Evolutionary conservation across 1,140 invertebrate genomes (phyloP).

Genomic region (Drosophila persimilis): DNA sequence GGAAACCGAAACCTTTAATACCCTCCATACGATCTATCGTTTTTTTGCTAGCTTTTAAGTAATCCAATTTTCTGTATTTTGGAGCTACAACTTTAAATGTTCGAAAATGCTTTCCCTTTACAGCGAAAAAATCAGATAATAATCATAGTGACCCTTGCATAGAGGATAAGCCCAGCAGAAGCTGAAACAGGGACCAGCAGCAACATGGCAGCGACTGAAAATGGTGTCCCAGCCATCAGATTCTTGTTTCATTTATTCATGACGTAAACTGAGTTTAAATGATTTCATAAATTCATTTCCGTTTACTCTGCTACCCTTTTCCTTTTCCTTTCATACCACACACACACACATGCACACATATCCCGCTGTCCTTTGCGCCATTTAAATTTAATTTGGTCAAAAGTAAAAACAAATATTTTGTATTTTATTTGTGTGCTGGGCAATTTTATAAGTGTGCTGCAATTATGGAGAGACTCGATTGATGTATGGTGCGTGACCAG

Average conservation of each 20-base stretch:
- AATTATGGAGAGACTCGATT: constrained; percentile 52
- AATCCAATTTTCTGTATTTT: too few relatives aligned
- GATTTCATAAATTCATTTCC: constrained; percentile 80
- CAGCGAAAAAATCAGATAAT: too few relatives aligned
- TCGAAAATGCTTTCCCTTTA: too few relatives aligned
- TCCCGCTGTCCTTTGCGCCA: constrained; percentile 8
- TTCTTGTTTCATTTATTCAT: constrained; percentile 68
- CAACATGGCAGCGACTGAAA: constrained; percentile 5
- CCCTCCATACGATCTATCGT: not conserved
- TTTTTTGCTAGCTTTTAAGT: constrained; percentile 3
- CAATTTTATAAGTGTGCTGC: constrained; percentile 57
- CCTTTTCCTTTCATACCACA: constrained; percentile 2
- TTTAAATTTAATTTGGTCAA: constrained; percentile 56
- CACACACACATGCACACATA: not conserved
- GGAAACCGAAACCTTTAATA: too few relatives aligned
- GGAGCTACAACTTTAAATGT: not conserved
- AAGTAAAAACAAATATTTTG: constrained; percentile 54
- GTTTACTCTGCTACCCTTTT: constrained; percentile 46
- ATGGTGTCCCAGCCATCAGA: constrained; percentile 25
- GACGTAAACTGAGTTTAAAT: constrained; percentile 75
- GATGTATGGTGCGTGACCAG: constrained; percentile 38
- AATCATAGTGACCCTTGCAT: too few relatives aligned
- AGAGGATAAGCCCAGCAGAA: constrained; percentile 1
- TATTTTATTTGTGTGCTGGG: constrained; percentile 27
- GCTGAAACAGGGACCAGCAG: constrained; percentile 20